Conservation (phyloP, 2,888 invertebrate genomes). For the Minunthozetes semirufus region DNA sequence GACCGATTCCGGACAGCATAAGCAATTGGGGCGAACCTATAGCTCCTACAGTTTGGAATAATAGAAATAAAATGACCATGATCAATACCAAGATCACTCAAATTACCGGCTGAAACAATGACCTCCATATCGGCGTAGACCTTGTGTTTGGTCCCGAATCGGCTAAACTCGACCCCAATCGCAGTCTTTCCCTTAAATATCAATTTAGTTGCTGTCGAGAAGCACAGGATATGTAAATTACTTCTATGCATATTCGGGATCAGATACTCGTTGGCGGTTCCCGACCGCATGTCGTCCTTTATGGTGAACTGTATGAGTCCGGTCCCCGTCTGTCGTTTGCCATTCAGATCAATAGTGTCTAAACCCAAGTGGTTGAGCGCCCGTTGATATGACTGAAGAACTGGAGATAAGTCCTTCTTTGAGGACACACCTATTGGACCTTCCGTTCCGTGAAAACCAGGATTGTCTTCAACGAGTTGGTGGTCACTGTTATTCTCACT, state of each 20-base stretch:
- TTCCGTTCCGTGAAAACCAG: not conserved
- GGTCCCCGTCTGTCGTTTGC: not conserved
- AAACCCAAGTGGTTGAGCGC: not conserved
- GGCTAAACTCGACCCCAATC: conserved; percentile 7
- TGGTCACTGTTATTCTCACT: not conserved
- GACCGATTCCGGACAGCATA: not conserved
- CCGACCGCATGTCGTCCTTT: conserved; percentile 47
- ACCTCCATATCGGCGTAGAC: not conserved
- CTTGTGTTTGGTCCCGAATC: not conserved
- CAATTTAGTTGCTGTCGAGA: not conserved
- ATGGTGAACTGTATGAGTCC: conserved; percentile 45
- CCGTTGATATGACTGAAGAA: not conserved
- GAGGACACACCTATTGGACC: not conserved
- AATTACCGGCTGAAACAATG: conserved; percentile 2
- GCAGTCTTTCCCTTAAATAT: not conserved
- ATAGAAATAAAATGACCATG: not conserved
- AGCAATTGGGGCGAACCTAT: not conserved
- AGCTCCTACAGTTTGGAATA: not conserved
- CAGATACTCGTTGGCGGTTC: conserved; percentile 47
- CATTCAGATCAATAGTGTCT: not conserved
- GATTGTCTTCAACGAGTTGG: not conserved
- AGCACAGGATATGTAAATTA: not conserved
- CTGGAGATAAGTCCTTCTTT: not conserved
- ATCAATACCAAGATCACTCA: not conserved
- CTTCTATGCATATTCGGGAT: conserved; percentile 42